Conservation (phyloP, 2,113 vertebrate species). For the Pteronura brasiliensis region DNA sequence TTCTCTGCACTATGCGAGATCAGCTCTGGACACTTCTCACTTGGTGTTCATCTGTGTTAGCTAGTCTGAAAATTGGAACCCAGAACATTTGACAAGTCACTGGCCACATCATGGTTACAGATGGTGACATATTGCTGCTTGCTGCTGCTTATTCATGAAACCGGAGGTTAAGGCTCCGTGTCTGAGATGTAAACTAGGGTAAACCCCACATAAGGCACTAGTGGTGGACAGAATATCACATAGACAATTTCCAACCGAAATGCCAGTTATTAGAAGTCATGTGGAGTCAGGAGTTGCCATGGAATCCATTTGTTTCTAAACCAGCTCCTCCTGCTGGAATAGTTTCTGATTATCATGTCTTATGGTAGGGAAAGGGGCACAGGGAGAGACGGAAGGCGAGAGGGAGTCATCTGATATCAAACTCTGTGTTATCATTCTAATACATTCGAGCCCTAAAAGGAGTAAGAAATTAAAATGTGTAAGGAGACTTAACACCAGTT, state of each 20-base stretch:
- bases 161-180: constrained; percentile 10
- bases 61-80: constrained; percentile 51
- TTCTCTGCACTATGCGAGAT: constrained; percentile 6
- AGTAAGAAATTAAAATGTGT: constrained; percentile 77
- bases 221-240: constrained; percentile 79
- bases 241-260: constrained; percentile 84
- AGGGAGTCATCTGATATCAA: constrained; percentile 63
- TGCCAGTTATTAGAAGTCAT: constrained; percentile 86
- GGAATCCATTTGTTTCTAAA: constrained; percentile 88
- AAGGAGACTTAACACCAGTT: constrained; percentile 48
- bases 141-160: constrained; percentile 71
- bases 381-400: constrained; percentile 34
- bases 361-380: background rate
- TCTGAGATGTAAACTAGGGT: constrained; percentile 77
- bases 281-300: constrained; percentile 89
- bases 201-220: constrained; percentile 76
- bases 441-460: constrained; percentile 60
- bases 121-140: constrained; percentile 60
- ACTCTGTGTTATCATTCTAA: constrained; percentile 66
- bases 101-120: constrained; percentile 49
- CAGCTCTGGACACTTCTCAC: constrained; percentile 58
- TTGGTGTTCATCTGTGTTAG: constrained; percentile 56
- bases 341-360: constrained; percentile 85
- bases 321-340: constrained; percentile 88
- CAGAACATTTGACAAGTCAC: constrained; percentile 62